Conservation (phyloP, 2,888 invertebrate genomes). For the Molanna angustata region DNA sequence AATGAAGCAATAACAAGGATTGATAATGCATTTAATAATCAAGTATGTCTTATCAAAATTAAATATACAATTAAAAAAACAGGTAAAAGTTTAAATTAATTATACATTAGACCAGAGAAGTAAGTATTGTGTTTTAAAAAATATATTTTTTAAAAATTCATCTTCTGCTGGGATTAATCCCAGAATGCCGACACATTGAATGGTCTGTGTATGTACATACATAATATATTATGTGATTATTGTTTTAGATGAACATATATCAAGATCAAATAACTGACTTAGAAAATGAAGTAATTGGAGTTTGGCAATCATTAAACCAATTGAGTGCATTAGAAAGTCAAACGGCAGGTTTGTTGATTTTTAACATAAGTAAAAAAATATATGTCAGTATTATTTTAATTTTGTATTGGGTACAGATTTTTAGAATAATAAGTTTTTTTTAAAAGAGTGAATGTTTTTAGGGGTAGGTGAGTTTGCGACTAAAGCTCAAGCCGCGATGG, state of each 20-base stretch:
- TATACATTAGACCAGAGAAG: no score
- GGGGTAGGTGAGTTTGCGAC: slow-evolving; percentile 13
- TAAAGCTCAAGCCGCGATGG: slow-evolving; percentile 41
- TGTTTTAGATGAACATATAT: slow-evolving; percentile 44
- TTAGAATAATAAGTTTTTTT: neutral
- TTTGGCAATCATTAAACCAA: slow-evolving; percentile 37
- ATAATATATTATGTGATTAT: neutral
- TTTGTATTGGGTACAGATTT: neutral
- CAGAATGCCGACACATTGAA: no score
- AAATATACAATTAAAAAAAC: no score
- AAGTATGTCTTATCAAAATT: slow-evolving; percentile 13
- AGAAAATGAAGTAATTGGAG: slow-evolving; percentile 42
- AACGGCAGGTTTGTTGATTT: slow-evolving; percentile 9
- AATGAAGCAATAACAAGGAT: slow-evolving; percentile 38
- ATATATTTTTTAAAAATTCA: no score
- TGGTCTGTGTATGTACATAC: no score
- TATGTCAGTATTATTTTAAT: neutral
- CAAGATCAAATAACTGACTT: slow-evolving; percentile 52
- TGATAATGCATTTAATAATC: slow-evolving; percentile 35
- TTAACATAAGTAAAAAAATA: neutral
- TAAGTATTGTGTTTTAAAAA: no score
- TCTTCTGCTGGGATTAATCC: no score
- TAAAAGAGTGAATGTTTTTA: slow-evolving; percentile 1
- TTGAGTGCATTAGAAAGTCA: slow-evolving; percentile 33
- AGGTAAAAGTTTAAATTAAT: no score